Conservation (phyloP, 1,140 invertebrate genomes). For the Stratiolaelaps scimitus region DNA sequence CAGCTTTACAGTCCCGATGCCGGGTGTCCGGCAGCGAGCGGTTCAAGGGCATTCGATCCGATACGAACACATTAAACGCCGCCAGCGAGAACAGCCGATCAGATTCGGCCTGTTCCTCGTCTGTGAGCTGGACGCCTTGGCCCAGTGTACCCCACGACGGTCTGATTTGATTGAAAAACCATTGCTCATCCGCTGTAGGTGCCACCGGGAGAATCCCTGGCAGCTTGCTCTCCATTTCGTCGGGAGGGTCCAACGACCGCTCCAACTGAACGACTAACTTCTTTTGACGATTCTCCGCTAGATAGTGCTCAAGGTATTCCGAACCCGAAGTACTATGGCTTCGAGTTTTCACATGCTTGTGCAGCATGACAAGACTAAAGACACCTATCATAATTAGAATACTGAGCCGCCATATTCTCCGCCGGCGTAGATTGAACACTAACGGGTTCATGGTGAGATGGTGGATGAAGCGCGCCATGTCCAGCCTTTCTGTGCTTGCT, state of each 20-base stretch:
- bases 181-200: not conserved
- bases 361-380: not conserved
- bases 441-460: constrained; percentile 27
- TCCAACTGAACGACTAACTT: too few relatives aligned
- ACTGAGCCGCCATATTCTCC: not conserved
- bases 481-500: too few relatives aligned
- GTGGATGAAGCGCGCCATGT: constrained; percentile 9
- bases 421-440: constrained; percentile 4
- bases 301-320: constrained; percentile 5
- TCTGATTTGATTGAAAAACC: constrained; percentile 33
- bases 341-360: constrained; percentile 1
- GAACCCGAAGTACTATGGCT: too few relatives aligned
- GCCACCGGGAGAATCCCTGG: constrained; percentile 9
- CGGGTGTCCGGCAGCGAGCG: constrained; percentile 67
- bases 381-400: constrained; percentile 12
- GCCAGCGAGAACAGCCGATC: constrained; percentile 60
- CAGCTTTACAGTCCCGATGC: constrained; percentile 49
- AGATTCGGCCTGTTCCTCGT: constrained; percentile 48
- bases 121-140: constrained; percentile 48
- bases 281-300: not conserved
- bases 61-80: constrained; percentile 76
- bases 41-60: constrained; percentile 73
- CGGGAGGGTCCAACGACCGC: too few relatives aligned
- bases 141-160: constrained; percentile 60
- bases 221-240: not conserved